phyloP scores from a whole-genome alignment of 2,113 vertebrate species.

The Rhinichthys klamathensis region DNA sequence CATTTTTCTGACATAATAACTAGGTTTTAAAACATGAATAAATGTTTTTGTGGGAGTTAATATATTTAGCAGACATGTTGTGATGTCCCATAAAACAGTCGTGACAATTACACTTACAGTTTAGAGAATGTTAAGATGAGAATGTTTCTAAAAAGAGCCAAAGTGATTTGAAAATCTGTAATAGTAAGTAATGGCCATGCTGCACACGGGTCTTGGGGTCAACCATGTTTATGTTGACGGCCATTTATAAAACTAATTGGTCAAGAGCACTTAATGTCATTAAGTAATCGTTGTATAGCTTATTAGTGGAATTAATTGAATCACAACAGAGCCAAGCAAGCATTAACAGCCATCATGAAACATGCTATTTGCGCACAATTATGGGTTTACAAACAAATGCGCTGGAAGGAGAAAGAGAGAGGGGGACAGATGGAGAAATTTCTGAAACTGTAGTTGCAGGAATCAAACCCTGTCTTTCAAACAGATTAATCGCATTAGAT shows the following conservation, averaged over 20 bases:
- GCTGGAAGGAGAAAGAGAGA: neutral
- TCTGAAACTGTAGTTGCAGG: slow-evolving; percentile 28
- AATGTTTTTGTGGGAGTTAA: neutral
- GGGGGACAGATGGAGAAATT: slow-evolving; percentile 12
- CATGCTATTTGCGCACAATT: slow-evolving; percentile 14
- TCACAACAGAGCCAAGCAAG: slow-evolving; percentile 11
- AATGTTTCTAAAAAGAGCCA: neutral
- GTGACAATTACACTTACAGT: neutral
- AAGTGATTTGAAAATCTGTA: neutral
- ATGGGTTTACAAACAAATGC: neutral
- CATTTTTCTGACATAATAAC: neutral
- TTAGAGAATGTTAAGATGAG: neutral
- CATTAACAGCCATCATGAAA: neutral
- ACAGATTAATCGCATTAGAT: slow-evolving; percentile 53
- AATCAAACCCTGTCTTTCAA: slow-evolving; percentile 36
- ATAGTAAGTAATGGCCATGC: neutral
- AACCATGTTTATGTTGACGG: neutral
- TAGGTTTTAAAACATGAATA: neutral
- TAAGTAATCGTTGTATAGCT: neutral
- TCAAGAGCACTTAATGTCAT: neutral
- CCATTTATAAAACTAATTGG: slow-evolving; percentile 24
- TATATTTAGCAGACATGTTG: neutral
- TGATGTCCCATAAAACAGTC: neutral
- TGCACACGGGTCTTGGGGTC: slow-evolving; percentile 9
- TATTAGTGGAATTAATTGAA: slow-evolving; percentile 11